Evolutionary conservation across 2,113 vertebrate genomes (phyloP), one percentile per base, ranked within the genome.

Genomic region (Protobothrops flavoviridis): DNA sequence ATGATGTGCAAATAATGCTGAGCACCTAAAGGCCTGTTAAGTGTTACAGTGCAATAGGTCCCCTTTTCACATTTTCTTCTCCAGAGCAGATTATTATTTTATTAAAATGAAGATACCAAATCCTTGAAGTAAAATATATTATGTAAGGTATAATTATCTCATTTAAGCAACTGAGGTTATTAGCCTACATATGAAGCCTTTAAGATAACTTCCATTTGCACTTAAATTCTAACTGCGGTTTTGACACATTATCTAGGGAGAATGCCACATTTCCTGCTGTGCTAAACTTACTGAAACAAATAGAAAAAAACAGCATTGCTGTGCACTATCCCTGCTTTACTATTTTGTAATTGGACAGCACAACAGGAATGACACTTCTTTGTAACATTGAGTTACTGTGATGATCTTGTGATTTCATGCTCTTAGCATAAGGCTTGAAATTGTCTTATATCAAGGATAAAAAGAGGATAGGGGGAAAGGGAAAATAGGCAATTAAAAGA

Each of bases 271-370:
- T 94, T 95, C 98, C 98, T 9, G 92, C 98, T 98, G 98, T 98
- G 98, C 97, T 97, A 98, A 98, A 98, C 97, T 97, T 97, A 96
- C 97, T 98, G 98, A 98, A 97, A 98, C 98, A 98, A 98, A 98
- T 97, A 97, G 97, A 95, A 97, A 96, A 98, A 97, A 97, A 96
- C 96, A 95, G 96, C 95, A 96, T 97, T 96, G 95, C 97, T 96
- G 97, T 93, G 94, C 96, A 97, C 95, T 97, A 96, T 96, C 97
- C 96, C 95, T 96, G 95, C 97, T 97, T 97, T 97, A 97, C 97
- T 97, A 95, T 97, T 96, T 97, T 95, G 97, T 98, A 98, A 98
- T 98, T 98, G 98, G 97, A 96, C 96, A 93, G 94, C 96, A 45
- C 97, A 95, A 96, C 95, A 96, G 96, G 97, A 98, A 97, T 96